Conservation (phyloP, 2,797 vertebrate species). For the Phoeniculus purpureus region DNA sequence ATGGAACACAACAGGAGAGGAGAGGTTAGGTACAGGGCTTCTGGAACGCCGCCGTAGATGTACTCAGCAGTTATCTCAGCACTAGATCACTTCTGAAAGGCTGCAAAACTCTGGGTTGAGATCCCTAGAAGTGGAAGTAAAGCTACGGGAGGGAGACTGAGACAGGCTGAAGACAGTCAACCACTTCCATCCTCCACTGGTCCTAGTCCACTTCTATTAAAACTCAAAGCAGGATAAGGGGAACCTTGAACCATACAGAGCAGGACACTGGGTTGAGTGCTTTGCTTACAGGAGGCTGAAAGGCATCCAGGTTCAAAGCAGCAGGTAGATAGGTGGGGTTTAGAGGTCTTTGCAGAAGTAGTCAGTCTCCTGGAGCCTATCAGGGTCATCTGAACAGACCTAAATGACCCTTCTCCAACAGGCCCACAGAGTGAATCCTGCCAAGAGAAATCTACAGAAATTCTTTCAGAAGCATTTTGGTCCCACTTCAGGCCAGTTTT, state of each 20-base stretch:
- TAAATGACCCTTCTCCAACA: background rate
- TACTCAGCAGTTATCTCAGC: accelerated
- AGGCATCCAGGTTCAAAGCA: background rate
- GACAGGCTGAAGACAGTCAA: background rate
- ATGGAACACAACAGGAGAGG: background rate
- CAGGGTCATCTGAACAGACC: background rate
- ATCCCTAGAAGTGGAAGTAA: background rate
- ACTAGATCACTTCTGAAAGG: background rate
- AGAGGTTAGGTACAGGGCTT: background rate
- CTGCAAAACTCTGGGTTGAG: background rate
- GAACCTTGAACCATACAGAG: background rate
- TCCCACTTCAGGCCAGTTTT: background rate
- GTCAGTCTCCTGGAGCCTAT: background rate
- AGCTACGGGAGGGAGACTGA: background rate
- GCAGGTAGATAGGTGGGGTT: background rate
- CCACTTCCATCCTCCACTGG: background rate
- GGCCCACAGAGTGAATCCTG: background rate
- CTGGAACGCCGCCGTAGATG: background rate
- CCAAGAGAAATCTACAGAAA: background rate
- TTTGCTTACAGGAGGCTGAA: background rate
- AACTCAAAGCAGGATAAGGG: accelerated
- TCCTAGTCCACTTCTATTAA: background rate
- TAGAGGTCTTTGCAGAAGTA: background rate
- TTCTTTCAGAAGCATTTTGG: background rate
- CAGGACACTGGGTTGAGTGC: background rate